A percentile compares a stretch with the other conserved stretches of the same genome.
These are phyloP conservation scores for Sminthurides bifidus DNA, from an alignment of 1,140 invertebrate genomes.

Conservation along the genomic window DNA sequence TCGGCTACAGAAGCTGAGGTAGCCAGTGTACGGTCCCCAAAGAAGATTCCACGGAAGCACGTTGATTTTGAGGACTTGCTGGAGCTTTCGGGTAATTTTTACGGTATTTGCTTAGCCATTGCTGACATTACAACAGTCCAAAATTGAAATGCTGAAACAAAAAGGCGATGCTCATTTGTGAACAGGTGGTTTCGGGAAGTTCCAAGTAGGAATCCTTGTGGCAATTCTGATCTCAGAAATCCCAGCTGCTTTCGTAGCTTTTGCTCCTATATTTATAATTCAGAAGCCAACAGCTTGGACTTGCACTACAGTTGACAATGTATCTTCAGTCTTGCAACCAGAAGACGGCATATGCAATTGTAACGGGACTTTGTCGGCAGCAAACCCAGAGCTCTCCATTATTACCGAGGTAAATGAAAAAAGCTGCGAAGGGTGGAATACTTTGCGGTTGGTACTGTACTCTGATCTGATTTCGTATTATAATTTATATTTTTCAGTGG, in stretches of 20 bases:
- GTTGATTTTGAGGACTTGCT: conserved; percentile 2
- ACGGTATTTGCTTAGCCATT: not conserved
- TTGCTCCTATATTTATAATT: conserved; percentile 17
- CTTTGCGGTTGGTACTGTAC: not conserved
- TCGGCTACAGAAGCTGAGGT: too few species aligned
- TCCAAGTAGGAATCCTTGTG: conserved; percentile 15
- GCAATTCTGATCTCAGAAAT: conserved; percentile 15
- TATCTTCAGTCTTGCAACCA: not conserved
- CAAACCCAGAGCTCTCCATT: conserved; percentile 2
- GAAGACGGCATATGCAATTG: not conserved
- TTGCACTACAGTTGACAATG: not conserved
- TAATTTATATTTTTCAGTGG: conserved; percentile 12
- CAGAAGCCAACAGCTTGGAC: not conserved
- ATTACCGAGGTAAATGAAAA: conserved; percentile 11
- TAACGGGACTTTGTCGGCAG: not conserved
- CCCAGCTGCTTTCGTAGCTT: conserved; percentile 21
- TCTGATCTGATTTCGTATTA: not conserved
- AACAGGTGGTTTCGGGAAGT: conserved; percentile 24
- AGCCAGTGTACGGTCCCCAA: too few species aligned
- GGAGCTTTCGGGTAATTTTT: not conserved
- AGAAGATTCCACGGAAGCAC: too few species aligned
- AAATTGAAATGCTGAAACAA: not conserved
- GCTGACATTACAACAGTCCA: not conserved
- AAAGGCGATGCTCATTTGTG: not conserved
- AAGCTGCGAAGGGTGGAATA: too few species aligned